Base-by-base conservation (phyloP, 2,797 vertebrate genomes). In the Mus spretus region DNA sequence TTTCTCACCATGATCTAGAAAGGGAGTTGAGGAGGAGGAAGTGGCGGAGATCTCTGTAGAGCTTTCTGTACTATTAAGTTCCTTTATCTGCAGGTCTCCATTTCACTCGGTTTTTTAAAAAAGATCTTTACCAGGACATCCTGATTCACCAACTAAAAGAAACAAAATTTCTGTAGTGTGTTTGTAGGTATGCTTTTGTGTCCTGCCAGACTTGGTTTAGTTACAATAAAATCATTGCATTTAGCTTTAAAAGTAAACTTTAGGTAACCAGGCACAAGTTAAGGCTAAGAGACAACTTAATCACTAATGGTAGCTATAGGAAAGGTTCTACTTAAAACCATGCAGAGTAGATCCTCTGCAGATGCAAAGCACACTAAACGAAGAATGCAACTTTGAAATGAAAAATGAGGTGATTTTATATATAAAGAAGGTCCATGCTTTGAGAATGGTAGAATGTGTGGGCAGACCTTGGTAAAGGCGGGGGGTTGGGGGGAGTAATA, bases 171-270 rank as follows among this genome's bases (percentile, higher is more conserved):
- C 57, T 57, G 57, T 63, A 28, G 47, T 87, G 9, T n/a, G 15
- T 75, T 87, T 61, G 78, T 53, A 78, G 15, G 20, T 91, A 4
- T 63, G 84, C 53, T 83, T 90, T 84, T 84, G 50, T 93, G 84
- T 77, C 4, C 20, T 90, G 22, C 47, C 67, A 85, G 50, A 20
- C 57, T 50, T 59, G 59, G 61, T 81, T 81, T 89, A 37, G 37
- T 85, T 72, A 88, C 28, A 59, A 0, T 84, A 93, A 77, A 90
- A 84, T 90, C n/a, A 63, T 57, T 70, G 31, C 75, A 17, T 65
- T 11, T 24, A 24, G 47, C 96, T 80, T 77, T n/a, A 80, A 90
- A 80, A 59, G 31, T 91, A 67, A 79, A 88, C 44, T 90, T 89
- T 65, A 59, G 34, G 53, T 74, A 55, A 47, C 26, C 20, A 75